Percentiles rank a stretch among this genome's conserved stretches.
Evolutionary conservation across 2,797 vertebrate genomes (phyloP).

Genomic region (Phrynocephalus forsythii): DNA sequence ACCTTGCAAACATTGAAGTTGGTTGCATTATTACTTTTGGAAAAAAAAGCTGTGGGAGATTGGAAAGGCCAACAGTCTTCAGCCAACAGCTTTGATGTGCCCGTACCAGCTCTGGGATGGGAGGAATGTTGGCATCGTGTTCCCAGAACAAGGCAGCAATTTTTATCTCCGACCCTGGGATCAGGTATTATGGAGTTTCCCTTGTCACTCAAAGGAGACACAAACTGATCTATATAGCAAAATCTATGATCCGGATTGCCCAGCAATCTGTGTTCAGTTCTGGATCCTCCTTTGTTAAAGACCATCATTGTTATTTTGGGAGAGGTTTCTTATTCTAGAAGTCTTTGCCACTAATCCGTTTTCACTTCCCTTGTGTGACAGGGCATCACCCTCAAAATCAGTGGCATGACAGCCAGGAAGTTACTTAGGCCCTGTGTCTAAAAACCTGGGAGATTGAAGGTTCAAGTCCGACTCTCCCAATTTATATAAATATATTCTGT

Average conservation of each 20-base stretch:
- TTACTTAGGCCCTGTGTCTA: not conserved
- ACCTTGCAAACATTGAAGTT: slow-evolving; percentile 35
- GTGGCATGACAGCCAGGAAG: too few relatives aligned
- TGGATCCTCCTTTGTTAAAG: not conserved
- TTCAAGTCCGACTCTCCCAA: not conserved
- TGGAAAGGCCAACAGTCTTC: slow-evolving; percentile 1
- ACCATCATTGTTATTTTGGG: not conserved
- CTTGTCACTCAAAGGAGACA: not conserved
- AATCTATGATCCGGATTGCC: not conserved
- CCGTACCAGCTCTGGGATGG: slow-evolving; percentile 57
- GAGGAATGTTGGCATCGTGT: slow-evolving; percentile 58
- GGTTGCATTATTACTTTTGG: not conserved
- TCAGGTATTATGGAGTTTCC: not conserved
- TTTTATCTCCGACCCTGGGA: not conserved
- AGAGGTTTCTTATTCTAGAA: too few relatives aligned
- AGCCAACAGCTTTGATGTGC: not conserved
- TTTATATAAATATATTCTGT: not conserved
- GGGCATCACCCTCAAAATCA: too few relatives aligned
- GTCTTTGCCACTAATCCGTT: too few relatives aligned
- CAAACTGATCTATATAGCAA: not conserved
- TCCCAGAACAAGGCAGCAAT: slow-evolving; percentile 60
- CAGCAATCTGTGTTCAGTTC: not conserved
- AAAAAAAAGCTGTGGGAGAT: not conserved
- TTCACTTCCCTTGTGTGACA: too few relatives aligned
- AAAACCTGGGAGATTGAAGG: not conserved